Evolutionary conservation across 2,888 invertebrate genomes (phyloP), one percentile per base, ranked within the genome.

Genomic region (Patella caerulea): DNA sequence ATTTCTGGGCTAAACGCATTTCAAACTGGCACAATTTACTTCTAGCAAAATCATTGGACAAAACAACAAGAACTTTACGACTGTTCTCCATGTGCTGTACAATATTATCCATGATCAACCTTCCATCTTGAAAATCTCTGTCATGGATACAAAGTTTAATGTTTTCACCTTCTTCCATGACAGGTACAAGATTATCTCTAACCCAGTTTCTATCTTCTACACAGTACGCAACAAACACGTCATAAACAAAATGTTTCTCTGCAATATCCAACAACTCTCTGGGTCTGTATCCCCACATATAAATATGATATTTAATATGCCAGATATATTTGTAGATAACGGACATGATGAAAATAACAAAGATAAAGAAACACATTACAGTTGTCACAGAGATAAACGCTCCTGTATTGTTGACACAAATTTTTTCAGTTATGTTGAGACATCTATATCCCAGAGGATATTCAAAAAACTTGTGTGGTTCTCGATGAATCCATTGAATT

Each of bases 11-110:
- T 72, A 95, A 87, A 84, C 94, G 94, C 94, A 95, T 94, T 89
- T 95, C 95, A 83, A 94, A 95, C 85, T 94, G 94, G 85, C 95
- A 95, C 95, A 95, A 95, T 82, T 95, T 94, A 83, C 95, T 95
- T 12, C 93, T 91, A 12, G 95, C 89, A 88, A 95, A 95, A 82
- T 93, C 92, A 69, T 93, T 92, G 0, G 95, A 94, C 17, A 95
- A 93, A 12, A 95, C 92, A 78, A 95, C 90, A 91, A 95, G 93
- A 0, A 95, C 93, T 7, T 93, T 93, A 24, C 94, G 92, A 0
- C 95, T 95, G 1, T 94, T 93, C 84, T 95, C 94, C 93, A 95
- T 95, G 85, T 94, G 94, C 0, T 94, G 93, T 0, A 95, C 93
- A 82, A 95, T 95, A 83, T 95, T 95, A 87, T 95, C 95, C 80